Evolutionary conservation across 2,888 invertebrate species (phyloP).

Genomic region (Aphrophora alni): DNA sequence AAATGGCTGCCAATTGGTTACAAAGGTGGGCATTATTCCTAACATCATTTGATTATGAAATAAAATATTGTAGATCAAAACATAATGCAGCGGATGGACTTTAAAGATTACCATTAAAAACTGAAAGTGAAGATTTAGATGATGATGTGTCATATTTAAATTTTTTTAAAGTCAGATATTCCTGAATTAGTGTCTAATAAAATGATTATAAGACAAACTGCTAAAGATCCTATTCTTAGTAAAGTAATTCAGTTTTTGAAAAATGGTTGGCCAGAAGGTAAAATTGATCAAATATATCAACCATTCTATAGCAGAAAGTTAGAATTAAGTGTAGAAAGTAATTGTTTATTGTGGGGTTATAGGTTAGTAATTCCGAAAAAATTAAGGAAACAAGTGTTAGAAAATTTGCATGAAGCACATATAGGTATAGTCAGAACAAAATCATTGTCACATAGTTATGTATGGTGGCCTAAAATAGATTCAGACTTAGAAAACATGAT

Average conservation of each 20-base stretch:
- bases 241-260: slow-evolving; percentile 10
- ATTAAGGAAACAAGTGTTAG: slow-evolving; percentile 8
- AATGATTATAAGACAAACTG: neutral
- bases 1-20: too few species aligned
- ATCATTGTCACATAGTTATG: slow-evolving; percentile 23
- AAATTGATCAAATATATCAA: slow-evolving; percentile 2
- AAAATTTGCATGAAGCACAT: slow-evolving; percentile 12
- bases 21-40: too few species aligned
- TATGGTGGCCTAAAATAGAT: slow-evolving; percentile 29
- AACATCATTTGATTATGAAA: too few species aligned
- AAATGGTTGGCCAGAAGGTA: slow-evolving; percentile 27
- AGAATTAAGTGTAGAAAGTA: slow-evolving; percentile 19
- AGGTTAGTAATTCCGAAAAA: slow-evolving; percentile 20
- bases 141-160: slow-evolving; percentile 11
- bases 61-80: too few species aligned
- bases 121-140: slow-evolving; percentile 15
- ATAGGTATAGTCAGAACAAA: slow-evolving; percentile 1
- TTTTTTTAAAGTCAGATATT: neutral
- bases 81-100: slow-evolving; percentile 19
- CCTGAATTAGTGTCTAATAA: slow-evolving; percentile 22
- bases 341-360: slow-evolving; percentile 14
- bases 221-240: slow-evolving; percentile 7
- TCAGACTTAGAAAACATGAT: slow-evolving; percentile 25
- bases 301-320: slow-evolving; percentile 11
- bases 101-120: slow-evolving; percentile 21